These are phyloP conservation scores for Phrynosoma blainvillii DNA, from an alignment of 2,113 vertebrate genomes.

Conservation along the genomic window DNA sequence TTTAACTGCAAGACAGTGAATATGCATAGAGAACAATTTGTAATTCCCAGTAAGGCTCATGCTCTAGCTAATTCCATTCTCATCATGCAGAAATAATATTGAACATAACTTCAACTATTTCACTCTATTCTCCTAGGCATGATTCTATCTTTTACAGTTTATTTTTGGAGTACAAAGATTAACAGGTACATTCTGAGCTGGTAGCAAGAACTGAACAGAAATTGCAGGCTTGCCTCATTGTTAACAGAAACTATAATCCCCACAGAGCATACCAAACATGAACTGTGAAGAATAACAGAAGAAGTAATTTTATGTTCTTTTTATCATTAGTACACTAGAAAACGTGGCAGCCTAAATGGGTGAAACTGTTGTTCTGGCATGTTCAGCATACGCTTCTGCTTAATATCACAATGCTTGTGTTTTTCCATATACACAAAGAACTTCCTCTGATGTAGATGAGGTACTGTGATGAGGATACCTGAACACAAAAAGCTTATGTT, in stretches of 20 bases:
- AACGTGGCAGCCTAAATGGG: not conserved
- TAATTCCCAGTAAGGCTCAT: not conserved
- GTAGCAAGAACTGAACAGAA: not conserved
- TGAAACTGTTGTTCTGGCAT: constrained; percentile 6
- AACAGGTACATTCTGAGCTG: not conserved
- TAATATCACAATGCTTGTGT: not conserved
- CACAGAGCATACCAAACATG: constrained; percentile 8
- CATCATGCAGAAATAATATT: constrained; percentile 21
- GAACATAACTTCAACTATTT: not conserved
- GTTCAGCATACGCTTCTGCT: not conserved
- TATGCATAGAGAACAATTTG: not conserved
- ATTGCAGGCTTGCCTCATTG: not conserved
- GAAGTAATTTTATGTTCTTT: constrained; percentile 19
- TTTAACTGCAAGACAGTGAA: not conserved
- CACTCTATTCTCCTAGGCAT: constrained; percentile 19
- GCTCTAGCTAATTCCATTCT: constrained; percentile 21
- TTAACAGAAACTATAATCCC: not conserved
- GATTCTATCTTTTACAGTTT: constrained; percentile 23
- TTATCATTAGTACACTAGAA: constrained; percentile 11
- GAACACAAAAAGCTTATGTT: not conserved
- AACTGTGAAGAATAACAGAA: constrained; percentile 30
- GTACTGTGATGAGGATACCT: not conserved
- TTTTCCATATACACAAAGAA: not conserved
- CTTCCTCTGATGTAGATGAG: not conserved
- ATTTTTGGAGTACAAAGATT: constrained; percentile 27